Conservation (phyloP, 2,113 vertebrate species). For the Bubo blakistoni region DNA sequence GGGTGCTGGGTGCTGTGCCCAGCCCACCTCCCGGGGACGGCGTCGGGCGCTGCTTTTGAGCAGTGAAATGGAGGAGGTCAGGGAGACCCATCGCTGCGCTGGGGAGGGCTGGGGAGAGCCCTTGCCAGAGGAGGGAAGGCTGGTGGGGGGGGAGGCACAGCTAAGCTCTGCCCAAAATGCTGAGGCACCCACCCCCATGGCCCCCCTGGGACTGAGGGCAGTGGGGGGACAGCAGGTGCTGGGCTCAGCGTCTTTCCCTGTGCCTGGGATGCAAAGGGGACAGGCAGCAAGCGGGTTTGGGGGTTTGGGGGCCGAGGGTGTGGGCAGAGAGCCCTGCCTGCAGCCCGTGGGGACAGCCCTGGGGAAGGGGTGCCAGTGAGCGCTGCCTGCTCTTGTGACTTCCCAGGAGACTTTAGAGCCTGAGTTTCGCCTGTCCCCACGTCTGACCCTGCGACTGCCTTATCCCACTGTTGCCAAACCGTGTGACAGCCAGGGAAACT, state of each 20-base stretch:
- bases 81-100: neutral
- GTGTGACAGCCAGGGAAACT: neutral
- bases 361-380: neutral
- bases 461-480: neutral
- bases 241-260: neutral
- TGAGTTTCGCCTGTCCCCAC: rapidly evolving
- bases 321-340: neutral
- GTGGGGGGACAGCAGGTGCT: neutral
- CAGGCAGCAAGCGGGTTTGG: neutral
- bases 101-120: neutral
- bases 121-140: too few species aligned
- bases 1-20: neutral
- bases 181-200: rapidly evolving
- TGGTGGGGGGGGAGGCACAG: rapidly evolving
- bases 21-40: neutral
- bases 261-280: rapidly evolving
- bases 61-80: rapidly evolving
- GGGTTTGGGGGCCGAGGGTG: neutral
- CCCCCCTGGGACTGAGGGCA: rapidly evolving
- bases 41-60: neutral
- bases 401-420: neutral
- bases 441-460: rapidly evolving
- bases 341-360: neutral
- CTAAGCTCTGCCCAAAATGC: neutral
- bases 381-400: neutral